A percentile compares a stretch with the other conserved stretches of the same genome.
Conservation (phyloP, 2,113 vertebrate species). For the Clarias batrachus region DNA sequence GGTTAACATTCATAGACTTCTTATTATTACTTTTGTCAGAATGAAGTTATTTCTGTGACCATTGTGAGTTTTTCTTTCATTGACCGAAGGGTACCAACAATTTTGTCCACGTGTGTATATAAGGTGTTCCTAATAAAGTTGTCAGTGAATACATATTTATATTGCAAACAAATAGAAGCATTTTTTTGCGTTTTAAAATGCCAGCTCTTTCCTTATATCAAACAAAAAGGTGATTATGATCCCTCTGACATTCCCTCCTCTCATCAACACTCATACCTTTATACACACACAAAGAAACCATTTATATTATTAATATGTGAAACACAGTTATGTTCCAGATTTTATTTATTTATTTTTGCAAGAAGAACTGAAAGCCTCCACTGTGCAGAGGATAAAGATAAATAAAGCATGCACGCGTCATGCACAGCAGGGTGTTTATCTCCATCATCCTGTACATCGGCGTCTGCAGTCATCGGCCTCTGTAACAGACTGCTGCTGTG, state of each 20-base stretch:
- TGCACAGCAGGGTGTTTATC: not conserved
- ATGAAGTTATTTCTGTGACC: no score
- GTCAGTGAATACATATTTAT: not conserved
- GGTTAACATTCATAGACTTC: no score
- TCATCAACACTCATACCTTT: not conserved
- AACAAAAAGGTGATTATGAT: not conserved
- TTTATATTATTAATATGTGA: slow-evolving; percentile 6
- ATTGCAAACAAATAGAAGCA: not conserved
- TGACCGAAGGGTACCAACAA: no score
- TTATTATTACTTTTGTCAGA: no score
- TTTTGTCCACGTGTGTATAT: no score
- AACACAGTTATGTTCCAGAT: not conserved
- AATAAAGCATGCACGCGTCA: not conserved
- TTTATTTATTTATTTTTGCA: not conserved
- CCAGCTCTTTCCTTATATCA: not conserved
- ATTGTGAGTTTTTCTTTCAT: no score
- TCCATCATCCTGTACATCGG: not conserved
- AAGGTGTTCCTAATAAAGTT: not conserved
- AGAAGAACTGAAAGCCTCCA: not conserved
- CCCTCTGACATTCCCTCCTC: not conserved
- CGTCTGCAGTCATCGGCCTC: slow-evolving; percentile 15
- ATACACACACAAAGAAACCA: not conserved
- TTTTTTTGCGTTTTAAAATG: not conserved
- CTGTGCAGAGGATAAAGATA: no score
- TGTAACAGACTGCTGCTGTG: not conserved